Conservation (phyloP, 1,140 invertebrate species). For the Pseudobourletiella spinata region DNA sequence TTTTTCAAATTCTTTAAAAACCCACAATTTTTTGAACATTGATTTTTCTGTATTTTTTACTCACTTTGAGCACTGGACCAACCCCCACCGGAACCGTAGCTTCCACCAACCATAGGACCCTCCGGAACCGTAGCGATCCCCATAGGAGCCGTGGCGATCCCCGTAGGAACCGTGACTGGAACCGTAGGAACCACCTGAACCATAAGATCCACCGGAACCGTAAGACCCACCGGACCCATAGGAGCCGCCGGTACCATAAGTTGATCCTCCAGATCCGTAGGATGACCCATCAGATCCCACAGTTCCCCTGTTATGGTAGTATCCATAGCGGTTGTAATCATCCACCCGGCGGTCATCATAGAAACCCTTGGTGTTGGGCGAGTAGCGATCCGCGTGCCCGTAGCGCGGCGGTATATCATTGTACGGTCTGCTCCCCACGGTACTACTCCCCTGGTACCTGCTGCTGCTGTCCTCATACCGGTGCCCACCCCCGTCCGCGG, state of each 20-base stretch:
- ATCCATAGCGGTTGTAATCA: slow-evolving; percentile 17
- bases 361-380: background rate
- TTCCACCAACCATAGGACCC: too few relatives aligned
- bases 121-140: too few relatives aligned
- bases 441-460: slow-evolving; percentile 6
- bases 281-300: too few relatives aligned
- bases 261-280: background rate
- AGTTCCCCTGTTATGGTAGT: slow-evolving; percentile 1
- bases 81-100: too few relatives aligned
- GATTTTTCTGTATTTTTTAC: too few relatives aligned
- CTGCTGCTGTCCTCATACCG: background rate
- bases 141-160: too few relatives aligned
- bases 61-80: too few relatives aligned
- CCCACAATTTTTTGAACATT: too few relatives aligned
- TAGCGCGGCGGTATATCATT: background rate
- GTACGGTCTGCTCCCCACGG: slow-evolving; percentile 3
- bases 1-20: too few relatives aligned
- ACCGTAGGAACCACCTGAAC: too few relatives aligned
- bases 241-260: background rate
- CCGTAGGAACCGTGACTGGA: too few relatives aligned
- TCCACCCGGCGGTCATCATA: slow-evolving; percentile 1
- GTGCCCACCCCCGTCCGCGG: background rate
- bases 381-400: background rate
- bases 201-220: background rate
- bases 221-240: background rate